Conservation (phyloP, 2,888 invertebrate genomes). For the Entomobrya proxima region DNA sequence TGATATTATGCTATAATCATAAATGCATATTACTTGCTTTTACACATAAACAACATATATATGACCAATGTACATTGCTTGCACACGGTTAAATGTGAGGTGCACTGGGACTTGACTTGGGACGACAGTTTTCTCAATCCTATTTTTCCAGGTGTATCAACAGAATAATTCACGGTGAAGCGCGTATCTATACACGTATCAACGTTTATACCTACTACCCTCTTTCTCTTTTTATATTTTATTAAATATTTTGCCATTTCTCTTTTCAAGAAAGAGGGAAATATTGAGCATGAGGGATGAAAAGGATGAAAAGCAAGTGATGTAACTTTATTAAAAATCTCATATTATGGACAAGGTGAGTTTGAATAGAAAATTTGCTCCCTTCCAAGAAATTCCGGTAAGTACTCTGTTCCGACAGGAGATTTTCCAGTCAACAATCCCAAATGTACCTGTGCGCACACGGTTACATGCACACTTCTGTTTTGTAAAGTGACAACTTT, state of each 20-base stretch:
- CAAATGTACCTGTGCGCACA: conserved; percentile 7
- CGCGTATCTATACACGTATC: no score
- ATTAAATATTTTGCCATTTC: neutral
- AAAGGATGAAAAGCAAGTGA: conserved; percentile 5
- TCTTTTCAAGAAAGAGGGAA: neutral
- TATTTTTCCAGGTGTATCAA: conserved; percentile 8
- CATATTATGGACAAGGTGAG: conserved; percentile 16
- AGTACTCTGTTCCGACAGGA: neutral
- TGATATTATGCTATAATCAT: neutral
- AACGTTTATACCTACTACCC: no score
- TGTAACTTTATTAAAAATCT: conserved; percentile 29
- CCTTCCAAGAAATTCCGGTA: neutral
- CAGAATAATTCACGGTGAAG: neutral
- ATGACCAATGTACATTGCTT: no score
- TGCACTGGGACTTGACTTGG: neutral
- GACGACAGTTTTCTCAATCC: conserved; percentile 15
- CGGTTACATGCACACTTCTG: neutral
- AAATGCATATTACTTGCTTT: no score
- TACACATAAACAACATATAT: no score
- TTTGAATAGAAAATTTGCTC: neutral
- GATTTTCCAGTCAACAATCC: conserved; percentile 20
- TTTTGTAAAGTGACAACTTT: conserved; percentile 8
- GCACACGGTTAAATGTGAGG: neutral
- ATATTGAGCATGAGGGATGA: neutral
- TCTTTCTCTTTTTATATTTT: no score